phyloP scores from a whole-genome alignment of 2,797 vertebrate genomes.

The Pelochelys cantorii region DNA sequence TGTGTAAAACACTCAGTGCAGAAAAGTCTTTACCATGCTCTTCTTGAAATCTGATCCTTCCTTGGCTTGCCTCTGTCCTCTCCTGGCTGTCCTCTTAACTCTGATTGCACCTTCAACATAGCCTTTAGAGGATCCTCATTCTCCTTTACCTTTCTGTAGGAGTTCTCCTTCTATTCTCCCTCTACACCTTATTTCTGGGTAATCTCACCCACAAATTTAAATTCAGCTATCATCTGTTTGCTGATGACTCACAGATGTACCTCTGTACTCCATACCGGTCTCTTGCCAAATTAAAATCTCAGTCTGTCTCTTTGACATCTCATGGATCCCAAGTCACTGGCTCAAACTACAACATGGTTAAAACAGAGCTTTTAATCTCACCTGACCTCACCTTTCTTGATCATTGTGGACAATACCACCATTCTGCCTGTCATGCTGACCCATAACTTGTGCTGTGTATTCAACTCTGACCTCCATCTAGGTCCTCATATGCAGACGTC shows the following conservation, averaged over 20 bases:
- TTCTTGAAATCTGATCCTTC: background rate
- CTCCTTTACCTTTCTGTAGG: background rate
- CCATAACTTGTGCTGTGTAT: background rate
- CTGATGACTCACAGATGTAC: background rate
- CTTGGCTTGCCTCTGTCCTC: background rate
- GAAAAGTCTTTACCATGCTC: background rate
- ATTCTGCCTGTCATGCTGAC: background rate
- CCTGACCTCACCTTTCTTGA: too few species aligned
- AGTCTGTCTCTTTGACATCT: too few species aligned
- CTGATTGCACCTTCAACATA: background rate
- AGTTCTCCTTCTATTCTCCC: background rate
- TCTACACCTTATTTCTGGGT: background rate
- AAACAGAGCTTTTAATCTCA: too few species aligned
- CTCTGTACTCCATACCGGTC: background rate
- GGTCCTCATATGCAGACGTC: background rate
- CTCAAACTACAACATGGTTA: too few species aligned
- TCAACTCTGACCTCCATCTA: background rate
- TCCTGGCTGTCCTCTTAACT: background rate
- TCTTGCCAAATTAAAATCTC: background rate
- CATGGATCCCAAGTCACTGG: too few species aligned
- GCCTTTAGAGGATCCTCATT: background rate
- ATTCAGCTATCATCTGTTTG: background rate
- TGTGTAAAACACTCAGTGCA: background rate
- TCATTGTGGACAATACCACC: rapidly evolving
- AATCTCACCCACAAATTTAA: background rate